phyloP scores from a whole-genome alignment of 2,113 vertebrate species.

The Camelus dromedarius region DNA sequence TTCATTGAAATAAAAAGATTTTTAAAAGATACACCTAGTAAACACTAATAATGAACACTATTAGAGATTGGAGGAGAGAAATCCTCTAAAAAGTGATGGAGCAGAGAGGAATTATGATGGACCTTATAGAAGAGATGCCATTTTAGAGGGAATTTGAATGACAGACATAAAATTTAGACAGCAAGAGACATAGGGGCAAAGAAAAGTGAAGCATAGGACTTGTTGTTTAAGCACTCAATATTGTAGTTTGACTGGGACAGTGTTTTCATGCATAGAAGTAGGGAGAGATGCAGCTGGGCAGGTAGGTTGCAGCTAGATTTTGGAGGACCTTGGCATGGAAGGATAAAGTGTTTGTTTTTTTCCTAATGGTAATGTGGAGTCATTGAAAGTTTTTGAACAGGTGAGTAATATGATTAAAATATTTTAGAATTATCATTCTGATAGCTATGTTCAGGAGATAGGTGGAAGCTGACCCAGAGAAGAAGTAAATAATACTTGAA shows the following conservation, averaged over 20 bases:
- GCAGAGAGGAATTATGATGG: not conserved
- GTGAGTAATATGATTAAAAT: not conserved
- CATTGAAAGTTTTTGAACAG: not conserved
- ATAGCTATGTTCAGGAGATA: not conserved
- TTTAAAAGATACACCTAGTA: not conserved
- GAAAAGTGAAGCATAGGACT: not conserved
- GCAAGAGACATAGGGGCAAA: not conserved
- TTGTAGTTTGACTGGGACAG: not conserved
- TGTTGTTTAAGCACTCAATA: not conserved
- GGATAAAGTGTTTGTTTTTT: not conserved
- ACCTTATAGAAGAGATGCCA: not conserved
- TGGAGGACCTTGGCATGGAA: not conserved
- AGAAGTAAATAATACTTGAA: not conserved
- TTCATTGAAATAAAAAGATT: not conserved
- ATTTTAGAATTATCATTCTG: not conserved
- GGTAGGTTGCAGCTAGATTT: not conserved
- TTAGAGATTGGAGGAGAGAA: not conserved
- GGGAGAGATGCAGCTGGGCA: not conserved
- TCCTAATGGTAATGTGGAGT: not conserved
- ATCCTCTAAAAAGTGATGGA: not conserved
- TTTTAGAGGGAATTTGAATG: not conserved
- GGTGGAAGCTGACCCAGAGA: not conserved
- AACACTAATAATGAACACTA: not conserved
- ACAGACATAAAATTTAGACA: not conserved
- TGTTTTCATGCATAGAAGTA: not conserved